Evolutionary conservation across 1,140 invertebrate species (phyloP), one percentile per base, ranked within the genome.

Genomic region (Leptinotarsa defecta): DNA sequence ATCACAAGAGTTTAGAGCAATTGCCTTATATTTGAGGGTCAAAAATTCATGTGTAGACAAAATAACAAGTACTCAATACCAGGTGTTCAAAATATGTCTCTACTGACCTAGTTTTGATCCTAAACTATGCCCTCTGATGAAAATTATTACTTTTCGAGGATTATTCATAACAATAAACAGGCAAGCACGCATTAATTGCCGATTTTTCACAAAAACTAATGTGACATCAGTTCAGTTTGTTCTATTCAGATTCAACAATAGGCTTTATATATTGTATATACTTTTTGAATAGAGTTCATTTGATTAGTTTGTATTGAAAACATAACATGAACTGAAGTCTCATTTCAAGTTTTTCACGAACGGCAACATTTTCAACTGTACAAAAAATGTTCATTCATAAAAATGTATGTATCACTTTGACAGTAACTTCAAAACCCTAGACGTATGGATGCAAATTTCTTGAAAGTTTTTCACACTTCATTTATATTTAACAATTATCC

Each of bases 381-480:
- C 64, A 74, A 74, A 74, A 74, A 74, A 68, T 65, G 67, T 68
- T 68, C 62, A 74, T 57, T 74, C 68, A 64, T 61, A 68, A 74
- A 63, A 74, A 74, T 69, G 64, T 74, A 75, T 61, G 67, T 75
- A 75, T 75, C 74, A 75, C 68, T 75, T 70, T 52, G 74, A 75
- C 74, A 75, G 64, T 69, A 75, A 43, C 52, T 48, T 24, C 64
- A 61, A 68, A 70, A 52, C 17, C 34, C 6, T 34, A 34, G 34
- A 34, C 34, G 6, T 34, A 64, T 27, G 43, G 24, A 13, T 34
- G 68, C 62, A 65, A 75, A 71, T 70, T 70, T 61, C 62, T 61
- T 70, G 69, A 69, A 75, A 75, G 68, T 67, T 75, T 75, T 68
- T 75, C 64, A 70, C 64, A 68, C 68, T 64, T 75, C 57, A 75